These are phyloP conservation scores for Gadopsis marmoratus DNA, from an alignment of 2,797 vertebrate species.

Conservation along the genomic window DNA sequence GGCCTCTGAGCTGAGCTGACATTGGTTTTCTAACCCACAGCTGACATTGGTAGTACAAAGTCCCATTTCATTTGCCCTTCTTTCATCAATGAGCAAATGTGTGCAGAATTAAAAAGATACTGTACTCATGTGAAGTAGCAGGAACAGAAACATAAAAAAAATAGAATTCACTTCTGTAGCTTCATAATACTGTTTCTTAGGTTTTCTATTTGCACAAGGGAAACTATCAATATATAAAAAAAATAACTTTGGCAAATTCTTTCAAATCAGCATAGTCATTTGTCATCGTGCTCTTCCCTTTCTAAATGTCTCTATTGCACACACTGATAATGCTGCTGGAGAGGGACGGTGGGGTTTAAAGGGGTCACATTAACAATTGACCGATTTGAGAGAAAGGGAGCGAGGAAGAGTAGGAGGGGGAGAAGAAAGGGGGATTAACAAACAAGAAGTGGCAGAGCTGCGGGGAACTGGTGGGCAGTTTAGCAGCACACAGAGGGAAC, in stretches of 20 bases:
- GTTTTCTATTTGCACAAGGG: neutral
- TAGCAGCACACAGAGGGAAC: constrained; percentile 77
- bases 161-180: neutral
- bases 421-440: constrained; percentile 78
- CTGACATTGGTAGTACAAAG: neutral
- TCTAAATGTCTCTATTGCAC: constrained; percentile 61
- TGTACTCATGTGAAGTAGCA: neutral
- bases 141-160: neutral
- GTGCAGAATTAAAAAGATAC: neutral
- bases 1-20: neutral
- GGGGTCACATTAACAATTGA: constrained; percentile 82
- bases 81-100: constrained; percentile 8
- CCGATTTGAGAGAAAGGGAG: constrained; percentile 75
- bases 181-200: neutral
- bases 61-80: constrained; percentile 4
- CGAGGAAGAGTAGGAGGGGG: constrained; percentile 72
- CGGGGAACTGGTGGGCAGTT: constrained; percentile 79
- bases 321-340: constrained; percentile 59
- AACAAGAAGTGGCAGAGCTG: constrained; percentile 82
- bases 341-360: constrained; percentile 75
- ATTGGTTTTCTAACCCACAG: constrained; percentile 6
- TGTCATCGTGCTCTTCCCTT: constrained; percentile 37
- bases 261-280: constrained; percentile 16
- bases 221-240: neutral
- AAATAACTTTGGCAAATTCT: neutral